Conservation (phyloP, 53 echinoderm and acorn worm genomes). For the Crossaster papposus region DNA sequence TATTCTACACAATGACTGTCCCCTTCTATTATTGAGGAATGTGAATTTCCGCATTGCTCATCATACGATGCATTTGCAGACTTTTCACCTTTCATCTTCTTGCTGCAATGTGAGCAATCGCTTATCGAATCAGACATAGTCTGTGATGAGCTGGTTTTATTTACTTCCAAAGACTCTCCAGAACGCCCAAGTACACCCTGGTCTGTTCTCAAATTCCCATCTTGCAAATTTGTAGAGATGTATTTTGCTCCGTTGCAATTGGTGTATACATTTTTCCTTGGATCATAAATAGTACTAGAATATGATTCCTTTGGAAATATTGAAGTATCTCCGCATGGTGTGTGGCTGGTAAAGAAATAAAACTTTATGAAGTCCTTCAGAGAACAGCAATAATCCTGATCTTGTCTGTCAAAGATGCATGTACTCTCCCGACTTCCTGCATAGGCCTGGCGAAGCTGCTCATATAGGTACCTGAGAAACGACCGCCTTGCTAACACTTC, state of each 20-base stretch:
- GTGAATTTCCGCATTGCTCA: background rate
- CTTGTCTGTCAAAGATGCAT: conserved; percentile 66
- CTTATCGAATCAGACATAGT: background rate
- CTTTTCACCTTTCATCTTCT: conserved; percentile 5
- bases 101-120: background rate
- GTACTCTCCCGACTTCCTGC: conserved; percentile 54
- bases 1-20: background rate
- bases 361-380: conserved; percentile 73
- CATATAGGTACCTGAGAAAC: conserved; percentile 85
- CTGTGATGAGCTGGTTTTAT: background rate
- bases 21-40: background rate
- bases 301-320: conserved; percentile 75
- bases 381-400: conserved; percentile 42
- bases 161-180: background rate
- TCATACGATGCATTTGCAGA: background rate
- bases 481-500: conserved; percentile 90
- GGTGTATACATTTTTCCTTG: background rate
- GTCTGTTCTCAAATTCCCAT: background rate
- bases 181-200: background rate
- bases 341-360: conserved; percentile 84
- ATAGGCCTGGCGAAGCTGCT: conserved; percentile 64
- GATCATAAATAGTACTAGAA: background rate
- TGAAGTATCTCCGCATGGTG: conserved; percentile 98
- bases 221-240: background rate
- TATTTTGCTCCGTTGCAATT: background rate